Base-by-base conservation (phyloP, 23 tunicate genomes). In the Aplidium turbinatum region DNA sequence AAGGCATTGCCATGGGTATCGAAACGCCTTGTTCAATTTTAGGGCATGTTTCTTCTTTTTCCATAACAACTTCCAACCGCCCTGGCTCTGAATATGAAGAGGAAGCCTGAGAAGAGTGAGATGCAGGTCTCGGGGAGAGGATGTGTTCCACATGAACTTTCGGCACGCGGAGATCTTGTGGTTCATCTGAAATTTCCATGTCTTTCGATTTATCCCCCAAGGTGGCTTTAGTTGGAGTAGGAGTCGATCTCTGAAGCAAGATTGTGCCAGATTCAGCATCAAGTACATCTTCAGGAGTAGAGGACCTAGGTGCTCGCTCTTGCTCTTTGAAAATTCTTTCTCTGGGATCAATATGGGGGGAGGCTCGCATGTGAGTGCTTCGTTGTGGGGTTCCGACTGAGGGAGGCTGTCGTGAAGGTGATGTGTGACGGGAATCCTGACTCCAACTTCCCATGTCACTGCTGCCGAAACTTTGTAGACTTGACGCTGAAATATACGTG, bases 371-470 rank as follows among this genome's bases (percentile, higher is more conserved):
- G 23, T 65, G 50, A 4, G 4, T 2, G 19, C 38, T 29, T 11
- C 24, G 50, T 9, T 16, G 16, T 5, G 50, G 50, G 31, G 35
- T 31, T 29, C 24, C 57, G 13, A 20, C 27, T 23, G 58, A 23
- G 38, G 25, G 27, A 5, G 40, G 33, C 0, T 36, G 76, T 11
- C 68, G 50, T 2, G 63, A 45, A 26, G 97, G 97, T 27, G 97
- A 90, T 24, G 69, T 40, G 11, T 58, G 87, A 11, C 64, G 81
- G 34, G 77, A 27, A 4, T 87, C 94, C 39, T 63, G 76, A 63
- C 64, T 58, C 96, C 96, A 88, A 62, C 96, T 88, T 28, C 85
- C 97, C 53, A 83, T 89, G 2, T 89, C 97, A 35, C 97, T 90
- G 60, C 97, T 90, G 58, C 71, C 85, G 31, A 83, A 70, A 54